These are phyloP conservation scores for Apolygus lucorum DNA, from an alignment of 1,140 invertebrate genomes.

Conservation along the genomic window DNA sequence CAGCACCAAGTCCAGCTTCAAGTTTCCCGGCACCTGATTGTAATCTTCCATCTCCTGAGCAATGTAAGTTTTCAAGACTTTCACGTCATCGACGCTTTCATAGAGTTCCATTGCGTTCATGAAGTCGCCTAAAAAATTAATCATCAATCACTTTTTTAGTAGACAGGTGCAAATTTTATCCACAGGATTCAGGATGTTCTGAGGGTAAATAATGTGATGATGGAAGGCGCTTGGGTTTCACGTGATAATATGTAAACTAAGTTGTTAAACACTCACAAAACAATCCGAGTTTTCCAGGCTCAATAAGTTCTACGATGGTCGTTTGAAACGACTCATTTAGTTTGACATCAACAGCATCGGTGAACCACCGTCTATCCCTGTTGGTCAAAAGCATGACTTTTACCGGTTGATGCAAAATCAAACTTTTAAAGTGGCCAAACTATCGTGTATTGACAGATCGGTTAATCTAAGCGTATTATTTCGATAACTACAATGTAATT, in stretches of 20 bases:
- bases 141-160: too few species aligned
- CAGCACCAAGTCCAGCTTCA: conserved; percentile 68
- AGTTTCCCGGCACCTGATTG: conserved; percentile 62
- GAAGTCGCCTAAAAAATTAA: conserved; percentile 59
- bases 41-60: conserved; percentile 64
- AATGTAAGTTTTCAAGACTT: conserved; percentile 52
- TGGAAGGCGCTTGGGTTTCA: too few species aligned
- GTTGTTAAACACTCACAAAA: not conserved
- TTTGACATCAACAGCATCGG: not conserved
- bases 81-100: conserved; percentile 61
- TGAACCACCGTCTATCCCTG: not conserved
- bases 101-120: conserved; percentile 64
- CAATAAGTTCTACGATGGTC: not conserved
- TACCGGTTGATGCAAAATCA: too few species aligned
- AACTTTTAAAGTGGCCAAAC: too few species aligned
- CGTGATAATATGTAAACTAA: too few species aligned
- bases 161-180: too few species aligned
- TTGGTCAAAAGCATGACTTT: too few species aligned
- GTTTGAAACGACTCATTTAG: not conserved
- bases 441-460: too few species aligned
- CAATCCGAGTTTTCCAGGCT: not conserved
- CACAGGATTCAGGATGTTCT: too few species aligned
- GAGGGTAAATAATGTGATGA: too few species aligned
- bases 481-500: too few species aligned
- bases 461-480: too few species aligned